Evolutionary conservation across 1,140 invertebrate species (phyloP).

Genomic region (Drosophila oshimai): DNA sequence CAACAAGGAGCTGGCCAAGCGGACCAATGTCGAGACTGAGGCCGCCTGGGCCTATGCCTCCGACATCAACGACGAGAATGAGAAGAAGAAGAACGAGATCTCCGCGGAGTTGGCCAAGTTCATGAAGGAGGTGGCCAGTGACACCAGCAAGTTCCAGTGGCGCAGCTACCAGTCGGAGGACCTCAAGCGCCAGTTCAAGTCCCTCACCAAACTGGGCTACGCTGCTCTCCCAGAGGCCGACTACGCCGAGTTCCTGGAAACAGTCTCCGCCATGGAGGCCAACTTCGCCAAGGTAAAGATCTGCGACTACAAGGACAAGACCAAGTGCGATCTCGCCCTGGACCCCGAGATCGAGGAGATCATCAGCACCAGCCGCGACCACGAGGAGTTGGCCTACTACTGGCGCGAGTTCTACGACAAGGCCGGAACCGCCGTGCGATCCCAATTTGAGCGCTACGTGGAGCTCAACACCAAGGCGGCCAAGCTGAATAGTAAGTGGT

Average conservation of each 20-base stretch:
- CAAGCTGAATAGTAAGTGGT: conserved; percentile 85
- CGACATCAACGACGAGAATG: conserved; percentile 89
- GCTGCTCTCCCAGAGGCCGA: conserved; percentile 88
- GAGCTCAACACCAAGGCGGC: conserved; percentile 91
- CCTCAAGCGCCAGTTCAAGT: conserved; percentile 87
- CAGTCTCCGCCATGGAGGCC: conserved; percentile 89
- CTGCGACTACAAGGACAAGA: conserved; percentile 86
- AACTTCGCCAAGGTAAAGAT: conserved; percentile 92
- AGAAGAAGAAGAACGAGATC: conserved; percentile 84
- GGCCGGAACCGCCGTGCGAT: conserved; percentile 88
- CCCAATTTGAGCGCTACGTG: conserved; percentile 89
- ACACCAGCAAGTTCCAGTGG: conserved; percentile 87
- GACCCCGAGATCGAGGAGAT: conserved; percentile 90
- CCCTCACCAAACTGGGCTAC: conserved; percentile 87
- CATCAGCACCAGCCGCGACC: conserved; percentile 87
- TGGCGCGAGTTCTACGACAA: conserved; percentile 91
- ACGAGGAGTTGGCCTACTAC: conserved; percentile 88
- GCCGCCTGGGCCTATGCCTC: conserved; percentile 89
- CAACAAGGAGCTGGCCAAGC: conserved; percentile 84
- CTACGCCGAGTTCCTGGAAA: conserved; percentile 85
- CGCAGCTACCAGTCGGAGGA: conserved; percentile 85
- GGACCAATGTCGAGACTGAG: conserved; percentile 84
- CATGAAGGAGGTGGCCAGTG: conserved; percentile 81
- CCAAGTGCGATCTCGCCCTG: conserved; percentile 88
- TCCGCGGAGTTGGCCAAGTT: conserved; percentile 77